Evolutionary conservation across 2,797 vertebrate genomes (phyloP).

Genomic region (Macropodus opercularis): DNA sequence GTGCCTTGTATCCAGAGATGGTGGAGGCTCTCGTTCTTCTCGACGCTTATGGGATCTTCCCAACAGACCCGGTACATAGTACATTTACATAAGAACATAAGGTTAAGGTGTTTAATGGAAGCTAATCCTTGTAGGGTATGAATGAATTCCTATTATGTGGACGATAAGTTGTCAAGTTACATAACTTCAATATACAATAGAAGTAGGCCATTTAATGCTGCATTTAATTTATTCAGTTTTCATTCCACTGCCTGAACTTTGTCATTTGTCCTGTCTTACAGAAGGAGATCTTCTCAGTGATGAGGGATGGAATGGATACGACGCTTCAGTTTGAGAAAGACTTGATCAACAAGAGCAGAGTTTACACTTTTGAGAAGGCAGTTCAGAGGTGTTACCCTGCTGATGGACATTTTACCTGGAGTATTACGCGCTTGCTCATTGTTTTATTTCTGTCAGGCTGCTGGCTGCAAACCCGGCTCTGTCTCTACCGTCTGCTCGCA

Average conservation of each 20-base stretch:
- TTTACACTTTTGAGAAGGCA: constrained; percentile 77
- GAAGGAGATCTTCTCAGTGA: constrained; percentile 56
- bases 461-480: constrained; percentile 78
- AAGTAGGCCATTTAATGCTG: no score
- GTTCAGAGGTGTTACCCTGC: constrained; percentile 77
- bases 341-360: constrained; percentile 54
- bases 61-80: constrained; percentile 63
- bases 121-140: no score
- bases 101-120: no score
- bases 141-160: no score
- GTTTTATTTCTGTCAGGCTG: constrained; percentile 72
- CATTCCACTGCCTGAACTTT: no score
- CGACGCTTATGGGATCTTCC: constrained; percentile 78
- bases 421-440: neutral
- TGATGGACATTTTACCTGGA: neutral
- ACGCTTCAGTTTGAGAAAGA: constrained; percentile 78
- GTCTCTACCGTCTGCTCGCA: constrained; percentile 74
- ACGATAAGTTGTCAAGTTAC: no score
- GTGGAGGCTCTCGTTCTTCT: constrained; percentile 86
- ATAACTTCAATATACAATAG: no score
- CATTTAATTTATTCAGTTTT: no score
- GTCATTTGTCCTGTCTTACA: constrained; percentile 32
- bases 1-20: constrained; percentile 87
- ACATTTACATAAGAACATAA: no score
- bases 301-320: constrained; percentile 73